Evolutionary conservation across 2,888 invertebrate species (phyloP), one percentile per base, ranked within the genome.

Genomic region (Melanargia galathea): DNA sequence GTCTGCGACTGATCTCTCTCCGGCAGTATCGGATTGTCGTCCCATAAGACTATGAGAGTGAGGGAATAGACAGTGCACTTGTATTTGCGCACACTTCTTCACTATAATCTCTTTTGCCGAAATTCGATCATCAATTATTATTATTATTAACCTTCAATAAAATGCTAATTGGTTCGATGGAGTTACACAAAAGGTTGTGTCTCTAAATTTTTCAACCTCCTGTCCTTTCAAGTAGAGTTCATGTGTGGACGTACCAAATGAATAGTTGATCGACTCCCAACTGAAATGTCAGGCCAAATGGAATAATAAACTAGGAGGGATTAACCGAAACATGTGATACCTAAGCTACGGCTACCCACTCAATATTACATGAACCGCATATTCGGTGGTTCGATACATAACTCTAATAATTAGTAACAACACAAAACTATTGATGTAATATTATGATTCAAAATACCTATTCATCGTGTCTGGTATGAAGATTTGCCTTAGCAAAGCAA

Each of bases 251-350:
- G 70, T 68, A 70, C 74, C 61, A 63, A 76, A 76, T 85, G 79
- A 84, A 87, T 87, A 74, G 66, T 84, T 83, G 76, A 87, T 79
- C 45, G 64, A 56, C 57, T 46, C 72, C 77, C 75, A 87, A 11
- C 45, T 6, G 45, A 46, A 89, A 89, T 89, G 89, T 84, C 89
- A 89, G 81, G 24, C 38, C 77, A 86, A 89, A 89, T 88, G 82
- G 89, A 89, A 89, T 89, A 87, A 78, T 73, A 74, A 77, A 89
- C 80, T 78, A 85, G 76, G 51, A 55, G 68, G 70, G 73, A 64
- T 61, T 62, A 45, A 73, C 71, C 67, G 74, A 77, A 74, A 71
- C 70, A 60, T 56, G 35, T 16, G 49, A 56, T 46, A 62, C 40
- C 6, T 13, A 5, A 18, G 33, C 7, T 48, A n/a, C n/a, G n/a